Evolutionary conservation across 2,888 invertebrate genomes (phyloP).

Genomic region (Bugulina stolonifera): DNA sequence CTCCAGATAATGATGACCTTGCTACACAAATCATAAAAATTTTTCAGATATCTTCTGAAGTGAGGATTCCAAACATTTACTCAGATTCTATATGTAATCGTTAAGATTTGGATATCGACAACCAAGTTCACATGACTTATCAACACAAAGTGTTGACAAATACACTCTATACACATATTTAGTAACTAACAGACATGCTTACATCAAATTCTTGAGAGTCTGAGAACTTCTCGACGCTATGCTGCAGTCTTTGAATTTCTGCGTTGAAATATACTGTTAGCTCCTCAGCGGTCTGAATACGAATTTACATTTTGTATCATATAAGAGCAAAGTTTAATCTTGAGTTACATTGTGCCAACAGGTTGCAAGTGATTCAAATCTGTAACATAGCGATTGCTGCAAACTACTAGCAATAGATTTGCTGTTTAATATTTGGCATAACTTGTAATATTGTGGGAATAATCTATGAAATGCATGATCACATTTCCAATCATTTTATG

Average conservation of each 20-base stretch:
- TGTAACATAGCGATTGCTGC: background rate
- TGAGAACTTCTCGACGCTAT: background rate
- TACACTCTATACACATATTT: too few relatives aligned
- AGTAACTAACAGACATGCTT: background rate
- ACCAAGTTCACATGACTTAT: too few relatives aligned
- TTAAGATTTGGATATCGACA: too few relatives aligned
- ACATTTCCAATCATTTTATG: too few relatives aligned
- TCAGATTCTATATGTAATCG: too few relatives aligned
- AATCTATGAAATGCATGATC: too few relatives aligned
- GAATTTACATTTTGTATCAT: background rate
- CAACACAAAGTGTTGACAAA: too few relatives aligned
- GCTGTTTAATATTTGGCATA: too few relatives aligned
- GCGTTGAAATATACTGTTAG: slow-evolving; percentile 10
- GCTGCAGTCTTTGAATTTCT: background rate
- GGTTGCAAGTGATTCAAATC: background rate
- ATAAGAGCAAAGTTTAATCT: background rate
- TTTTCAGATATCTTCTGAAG: too few relatives aligned
- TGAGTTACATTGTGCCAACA: background rate
- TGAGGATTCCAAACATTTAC: too few relatives aligned
- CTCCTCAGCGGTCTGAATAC: background rate
- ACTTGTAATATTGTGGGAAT: too few relatives aligned
- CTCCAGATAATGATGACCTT: background rate
- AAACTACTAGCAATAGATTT: background rate
- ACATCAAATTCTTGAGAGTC: background rate
- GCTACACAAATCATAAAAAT: background rate